Evolutionary conservation across 2,888 invertebrate species (phyloP).

Genomic region (Lasiommata megera): DNA sequence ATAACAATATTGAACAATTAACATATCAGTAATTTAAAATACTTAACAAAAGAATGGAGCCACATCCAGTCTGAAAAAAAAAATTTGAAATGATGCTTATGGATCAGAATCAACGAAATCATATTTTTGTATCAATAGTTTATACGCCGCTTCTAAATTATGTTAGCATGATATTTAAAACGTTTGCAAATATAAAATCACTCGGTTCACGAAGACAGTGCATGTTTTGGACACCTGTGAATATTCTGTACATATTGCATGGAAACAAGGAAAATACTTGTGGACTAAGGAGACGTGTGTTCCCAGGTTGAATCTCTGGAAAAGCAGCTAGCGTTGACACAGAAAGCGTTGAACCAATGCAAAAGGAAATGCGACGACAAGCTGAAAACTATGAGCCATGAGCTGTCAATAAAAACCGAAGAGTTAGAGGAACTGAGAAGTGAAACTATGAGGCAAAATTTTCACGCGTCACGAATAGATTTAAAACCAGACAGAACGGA

Average conservation of each 20-base stretch:
- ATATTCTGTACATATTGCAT: slow-evolving; percentile 64
- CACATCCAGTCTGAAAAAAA: background rate
- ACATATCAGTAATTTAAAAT: background rate
- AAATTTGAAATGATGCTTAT: too few relatives aligned
- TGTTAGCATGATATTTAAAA: slow-evolving; percentile 41
- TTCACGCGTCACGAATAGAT: slow-evolving; percentile 69
- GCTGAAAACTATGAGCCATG: slow-evolving; percentile 80
- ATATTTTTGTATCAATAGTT: slow-evolving; percentile 41
- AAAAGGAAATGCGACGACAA: slow-evolving; percentile 79
- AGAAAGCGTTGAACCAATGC: slow-evolving; percentile 77
- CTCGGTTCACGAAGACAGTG: slow-evolving; percentile 53
- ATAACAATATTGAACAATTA: background rate
- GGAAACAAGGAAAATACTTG: slow-evolving; percentile 50
- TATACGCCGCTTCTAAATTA: slow-evolving; percentile 39
- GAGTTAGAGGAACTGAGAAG: slow-evolving; percentile 74
- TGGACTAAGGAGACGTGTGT: slow-evolving; percentile 67
- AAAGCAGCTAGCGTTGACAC: slow-evolving; percentile 78
- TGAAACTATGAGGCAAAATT: slow-evolving; percentile 68
- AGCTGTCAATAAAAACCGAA: slow-evolving; percentile 78
- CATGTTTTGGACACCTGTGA: slow-evolving; percentile 48
- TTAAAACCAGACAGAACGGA: slow-evolving; percentile 71
- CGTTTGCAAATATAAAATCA: slow-evolving; percentile 30
- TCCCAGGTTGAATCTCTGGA: slow-evolving; percentile 82
- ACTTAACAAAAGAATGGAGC: background rate
- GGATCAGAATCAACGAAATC: too few relatives aligned